Base-by-base conservation (phyloP, 2,113 vertebrate species). In the Gyps fulvus region DNA sequence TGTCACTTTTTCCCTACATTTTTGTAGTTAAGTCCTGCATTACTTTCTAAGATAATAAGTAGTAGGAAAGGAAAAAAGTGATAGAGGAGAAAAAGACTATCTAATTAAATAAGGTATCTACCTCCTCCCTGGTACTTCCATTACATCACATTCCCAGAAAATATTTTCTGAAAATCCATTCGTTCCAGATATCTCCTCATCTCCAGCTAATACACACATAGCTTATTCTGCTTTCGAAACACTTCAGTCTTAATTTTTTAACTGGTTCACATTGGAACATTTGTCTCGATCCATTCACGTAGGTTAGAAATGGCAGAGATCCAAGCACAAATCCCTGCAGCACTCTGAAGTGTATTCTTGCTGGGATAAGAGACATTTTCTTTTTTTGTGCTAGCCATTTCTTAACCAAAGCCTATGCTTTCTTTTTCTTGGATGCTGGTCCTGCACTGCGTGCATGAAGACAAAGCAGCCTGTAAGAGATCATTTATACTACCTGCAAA, bases 401-500 rank as follows among this genome's bases (percentile, higher is more conserved):
- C 40, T 88, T 87, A 91, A 82, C 59, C 22, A 54, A 84, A 95
- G 16, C 10, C 73, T 85, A 17, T 29, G 6, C 10, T 66, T 95
- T 47, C 66, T 65, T 87, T 66, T 88, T 63, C 26, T 66, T 54
- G 54, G 43, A 32, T 91, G 62, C 36, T 89, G n/a, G 32, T 81
- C 40, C 59, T 81, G 57, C 57, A 62, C 22, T 66, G 5, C 29
- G 22, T 78, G 18, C 50, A 45, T 43, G 62, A 95, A 87, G 80
- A 89, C 29, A 42, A 76, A 80, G 58, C 61, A 66, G 32, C 22
- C 52, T 82, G 22, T 87, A 62, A 93, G 50, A 92, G 25, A 57
- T 89, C 80, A 89, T 91, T 91, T 94, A 89, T 89, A 71, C 23
- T 57, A 57, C 65, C 61, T 95, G 58, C 61, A 96, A 84, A 88